Base-by-base conservation (phyloP, 2,797 vertebrate species). In the Darevskia nairensis region DNA sequence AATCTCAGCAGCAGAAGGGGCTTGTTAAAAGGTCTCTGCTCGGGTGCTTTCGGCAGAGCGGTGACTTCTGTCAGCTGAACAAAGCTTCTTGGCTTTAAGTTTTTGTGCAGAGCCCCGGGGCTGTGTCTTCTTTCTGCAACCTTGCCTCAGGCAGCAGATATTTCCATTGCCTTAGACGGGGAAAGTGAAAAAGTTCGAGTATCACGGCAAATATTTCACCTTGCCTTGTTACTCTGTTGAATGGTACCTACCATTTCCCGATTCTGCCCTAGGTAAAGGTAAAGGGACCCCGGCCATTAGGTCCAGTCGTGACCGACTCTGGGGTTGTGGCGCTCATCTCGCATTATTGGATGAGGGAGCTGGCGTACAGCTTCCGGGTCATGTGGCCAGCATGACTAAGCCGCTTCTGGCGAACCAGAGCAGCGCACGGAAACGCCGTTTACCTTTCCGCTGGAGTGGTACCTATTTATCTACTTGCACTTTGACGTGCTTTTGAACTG, bases 101-200 rank as follows among this genome's bases (percentile, higher is more conserved):
- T 85, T 69, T 79, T 29, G 25, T 35, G 10, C n/a, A 86, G 71
- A 76, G 78, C 78, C 61, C 61, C 0, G 9, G 61, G 61, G 71
- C 59, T 41, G 61, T 17, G 11, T n/a, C 44, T 80, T 68, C 25
- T 32, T 23, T 55, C 44, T 59, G 71, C 83, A 75, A 68, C 69
- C 8, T 75, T 85, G 78, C 88, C 59, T 55, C 44, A 59, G 88
- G 78, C 88, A 81, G 50, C 71, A 55, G 77, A 75, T 11, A 85
- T 75, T 50, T 68, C 72, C 59, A 69, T 84, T 41, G 11, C 19
- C 17, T 78, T 78, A 79, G 46, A 79, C 25, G 21, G 61, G 44
- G 11, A 68, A 71, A 71, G 68, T 41, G 46, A 50, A 50, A 50
- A 21, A 66, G 9, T n/a, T 32, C 32, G 21, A 66, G 23, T n/a